Base-by-base conservation (phyloP, 1,140 invertebrate genomes). In the Listronotus oregonensis region DNA sequence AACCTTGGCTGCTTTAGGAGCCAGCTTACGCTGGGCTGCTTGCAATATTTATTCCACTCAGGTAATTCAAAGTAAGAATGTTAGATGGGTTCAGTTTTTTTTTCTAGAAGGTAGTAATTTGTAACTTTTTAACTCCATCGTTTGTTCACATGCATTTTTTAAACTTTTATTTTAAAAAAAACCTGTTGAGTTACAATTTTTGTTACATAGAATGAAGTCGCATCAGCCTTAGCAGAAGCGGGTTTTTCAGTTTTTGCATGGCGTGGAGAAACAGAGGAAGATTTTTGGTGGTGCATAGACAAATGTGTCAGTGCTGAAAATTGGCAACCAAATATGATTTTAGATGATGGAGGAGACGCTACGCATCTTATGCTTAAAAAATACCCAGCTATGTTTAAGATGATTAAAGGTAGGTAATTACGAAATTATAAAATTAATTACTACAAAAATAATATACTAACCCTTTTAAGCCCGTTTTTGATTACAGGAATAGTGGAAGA, bases 221-320 rank as follows among this genome's bases (percentile, higher is more conserved):
- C 95, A 5, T 95, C 96, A n/a, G 95, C 96, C 0, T 78, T 99
- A 60, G 96, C 96, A 0, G 91, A 97, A 80, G 89, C 90, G 52
- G 91, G 92, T 11, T 92, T 90, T 77, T 87, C 94, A 7, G 87
- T 98, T 57, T 98, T 95, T 82, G 94, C 96, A 3, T 98, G 96
- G 96, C 88, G 95, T 51, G 94, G 94, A 0, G 95, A 98, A 81
- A 94, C 92, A 4, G 96, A 98, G 78, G 96, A 97, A 77, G 96
- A 98, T 77, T 98, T 98, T 82, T 98, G 96, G 96, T 98, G 96
- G 96, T 97, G 95, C 75, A 98, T 98, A 65, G 95, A 98, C 80
- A 92, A 92, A 74, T 95, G 93, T 80, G 90, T 98, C 31, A 90
- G 91, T 66, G 89, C 92, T 34, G 92, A 96, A 70, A 89, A 89